These are phyloP conservation scores for Trichogramma evanescens DNA, from an alignment of 2,888 invertebrate species.

Conservation along the genomic window DNA sequence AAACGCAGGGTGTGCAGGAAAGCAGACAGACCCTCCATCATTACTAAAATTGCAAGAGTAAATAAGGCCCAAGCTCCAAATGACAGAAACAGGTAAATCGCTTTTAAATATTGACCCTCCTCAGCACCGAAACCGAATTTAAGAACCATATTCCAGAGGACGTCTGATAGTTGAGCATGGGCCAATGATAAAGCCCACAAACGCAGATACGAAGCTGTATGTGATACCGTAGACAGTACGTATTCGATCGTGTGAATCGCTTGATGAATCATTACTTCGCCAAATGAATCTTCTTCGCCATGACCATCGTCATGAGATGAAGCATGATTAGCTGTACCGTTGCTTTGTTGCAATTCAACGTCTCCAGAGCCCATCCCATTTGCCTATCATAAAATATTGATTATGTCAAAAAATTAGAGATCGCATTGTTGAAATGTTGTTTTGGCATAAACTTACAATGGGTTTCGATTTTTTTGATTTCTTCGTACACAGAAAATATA, in stretches of 20 bases:
- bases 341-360: conserved; percentile 52
- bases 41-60: conserved; percentile 85
- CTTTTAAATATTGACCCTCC: conserved; percentile 40
- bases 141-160: conserved; percentile 70
- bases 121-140: conserved; percentile 44
- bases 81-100: conserved; percentile 54
- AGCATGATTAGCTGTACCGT: conserved; percentile 44
- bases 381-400: conserved; percentile 21
- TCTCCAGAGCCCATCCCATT: conserved; percentile 47
- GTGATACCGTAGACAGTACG: conserved; percentile 89
- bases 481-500: conserved; percentile 43
- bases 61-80: conserved; percentile 75
- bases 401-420: background rate
- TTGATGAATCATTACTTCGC: conserved; percentile 87
- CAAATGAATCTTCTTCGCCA: conserved; percentile 57
- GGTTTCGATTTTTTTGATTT: conserved; percentile 17
- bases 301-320: conserved; percentile 42
- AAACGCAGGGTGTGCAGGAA: conserved; percentile 92
- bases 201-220: conserved; percentile 92
- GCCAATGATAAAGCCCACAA: conserved; percentile 94
- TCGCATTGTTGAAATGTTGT: background rate
- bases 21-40: conserved; percentile 98
- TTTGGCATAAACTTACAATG: conserved; percentile 12
- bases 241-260: conserved; percentile 97
- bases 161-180: conserved; percentile 83